Evolutionary conservation across 2,888 invertebrate species (phyloP).

Genomic region (Perithous albicinctus): DNA sequence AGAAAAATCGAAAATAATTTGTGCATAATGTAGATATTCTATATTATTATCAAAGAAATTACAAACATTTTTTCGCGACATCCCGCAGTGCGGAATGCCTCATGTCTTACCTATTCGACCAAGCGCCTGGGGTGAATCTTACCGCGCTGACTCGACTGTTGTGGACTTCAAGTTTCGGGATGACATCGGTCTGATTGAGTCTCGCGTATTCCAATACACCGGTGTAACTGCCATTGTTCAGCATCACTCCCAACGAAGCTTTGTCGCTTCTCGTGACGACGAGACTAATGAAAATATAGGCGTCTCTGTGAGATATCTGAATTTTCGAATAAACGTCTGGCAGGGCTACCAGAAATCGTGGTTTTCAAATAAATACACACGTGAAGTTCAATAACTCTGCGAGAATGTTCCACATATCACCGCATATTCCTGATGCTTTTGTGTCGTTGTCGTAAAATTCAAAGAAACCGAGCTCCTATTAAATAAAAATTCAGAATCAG

Average conservation of each 20-base stretch:
- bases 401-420: slow-evolving; percentile 70
- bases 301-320: background rate
- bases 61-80: too few species aligned
- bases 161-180: slow-evolving; percentile 55
- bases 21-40: too few species aligned
- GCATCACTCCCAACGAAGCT: background rate
- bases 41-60: too few species aligned
- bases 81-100: too few species aligned
- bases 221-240: slow-evolving; percentile 6
- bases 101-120: slow-evolving; percentile 57
- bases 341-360: too few species aligned
- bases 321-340: too few species aligned
- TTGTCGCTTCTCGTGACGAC: background rate
- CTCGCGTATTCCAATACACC: slow-evolving; percentile 45
- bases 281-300: slow-evolving; percentile 11
- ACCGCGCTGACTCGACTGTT: background rate
- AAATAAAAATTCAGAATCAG: too few species aligned
- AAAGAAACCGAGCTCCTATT: too few species aligned
- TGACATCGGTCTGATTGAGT: slow-evolving; percentile 41
- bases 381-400: slow-evolving; percentile 71
- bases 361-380: slow-evolving; percentile 52
- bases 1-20: too few species aligned
- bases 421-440: slow-evolving; percentile 60
- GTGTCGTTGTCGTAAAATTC: slow-evolving; percentile 58
- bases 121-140: slow-evolving; percentile 61